Evolutionary conservation across 2,797 vertebrate species (phyloP), one percentile per base, ranked within the genome.

Genomic region (Mormyrus proboscirostris): DNA sequence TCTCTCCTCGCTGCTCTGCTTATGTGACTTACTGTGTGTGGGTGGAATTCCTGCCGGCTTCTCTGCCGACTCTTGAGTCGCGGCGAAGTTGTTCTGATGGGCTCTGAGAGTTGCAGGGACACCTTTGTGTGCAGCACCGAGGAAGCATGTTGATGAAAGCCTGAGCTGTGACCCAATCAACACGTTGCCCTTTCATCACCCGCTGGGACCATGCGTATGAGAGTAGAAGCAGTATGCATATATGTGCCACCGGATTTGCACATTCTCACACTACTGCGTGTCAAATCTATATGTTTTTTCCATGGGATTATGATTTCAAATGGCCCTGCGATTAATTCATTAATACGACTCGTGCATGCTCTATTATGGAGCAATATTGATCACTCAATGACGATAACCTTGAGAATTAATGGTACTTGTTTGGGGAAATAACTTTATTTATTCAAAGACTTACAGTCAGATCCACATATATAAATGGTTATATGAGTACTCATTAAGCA

Each of bases 11-110:
- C 49, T 47, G 25, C 25, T 12, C 41, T 29, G 51, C 16, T 87
- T 7, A 55, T 87, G 33, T 82, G 65, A 19, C 82, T 91, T 44
- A 87, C 49, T 83, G 47, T 0, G 79, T 65, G 88, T 62, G 55
- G 88, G 65, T 62, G 85, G 86, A 53, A 88, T 90, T 91, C 53
- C 89, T 89, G 55, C 88, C 89, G 73, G 83, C 51, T 87, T 7
- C 14, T 9, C 57, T 47, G 86, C 49, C 0, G 3, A 65, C 73
- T 87, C 41, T 2, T 22, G 76, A 14, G 69, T 38, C 14, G 87
- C n/a, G 2, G 86, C 50, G 25, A 33, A 76, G 89, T 14, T 47
- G 73, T 10, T 62, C 88, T 16, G 33, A 14, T 73, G 12, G 29
- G 25, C 4, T 73, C 1, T 38, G 10, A 3, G 22, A 65, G 22